These are phyloP conservation scores for Cotesia vestalis DNA, from an alignment of 1,140 invertebrate species.

Conservation along the genomic window DNA sequence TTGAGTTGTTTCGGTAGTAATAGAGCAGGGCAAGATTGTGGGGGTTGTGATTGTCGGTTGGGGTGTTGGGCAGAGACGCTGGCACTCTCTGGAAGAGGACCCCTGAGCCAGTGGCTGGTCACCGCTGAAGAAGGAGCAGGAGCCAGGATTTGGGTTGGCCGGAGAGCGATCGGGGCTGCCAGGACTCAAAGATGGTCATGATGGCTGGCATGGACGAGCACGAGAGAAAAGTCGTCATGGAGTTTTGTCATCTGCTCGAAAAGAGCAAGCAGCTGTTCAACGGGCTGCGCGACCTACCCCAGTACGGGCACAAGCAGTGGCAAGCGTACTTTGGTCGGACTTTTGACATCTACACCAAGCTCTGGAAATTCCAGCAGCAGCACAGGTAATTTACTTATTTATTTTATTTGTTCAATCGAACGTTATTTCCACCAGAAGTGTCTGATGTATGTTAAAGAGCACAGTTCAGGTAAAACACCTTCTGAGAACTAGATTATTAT, in stretches of 20 bases:
- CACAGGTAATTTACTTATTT: constrained; percentile 73
- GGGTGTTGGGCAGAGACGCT: constrained; percentile 17
- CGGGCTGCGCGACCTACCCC: constrained; percentile 92
- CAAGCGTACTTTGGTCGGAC: constrained; percentile 96
- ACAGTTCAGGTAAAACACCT: too few relatives aligned
- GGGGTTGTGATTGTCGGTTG: too few relatives aligned
- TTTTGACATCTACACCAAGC: constrained; percentile 97
- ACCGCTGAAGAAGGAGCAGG: constrained; percentile 32
- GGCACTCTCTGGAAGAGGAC: constrained; percentile 25
- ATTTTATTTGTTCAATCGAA: too few relatives aligned
- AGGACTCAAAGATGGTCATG: constrained; percentile 70
- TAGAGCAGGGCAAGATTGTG: constrained; percentile 26
- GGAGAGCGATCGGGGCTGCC: constrained; percentile 43
- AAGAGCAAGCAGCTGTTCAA: constrained; percentile 98
- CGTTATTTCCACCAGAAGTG: too few relatives aligned
- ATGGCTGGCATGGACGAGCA: constrained; percentile 84
- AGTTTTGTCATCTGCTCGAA: constrained; percentile 95
- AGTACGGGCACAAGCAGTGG: constrained; percentile 98
- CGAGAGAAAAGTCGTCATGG: constrained; percentile 93
- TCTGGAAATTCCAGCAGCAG: constrained; percentile 99
- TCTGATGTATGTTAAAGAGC: too few relatives aligned
- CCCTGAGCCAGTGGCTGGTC: constrained; percentile 5
- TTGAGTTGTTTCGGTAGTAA: constrained; percentile 25
- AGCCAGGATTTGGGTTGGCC: constrained; percentile 36
- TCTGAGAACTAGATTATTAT: too few relatives aligned